Percentiles rank a stretch among this genome's conserved stretches.
Evolutionary conservation across 1,140 invertebrate genomes (phyloP).

Genomic region (Meloidogyne chitwoodi): DNA sequence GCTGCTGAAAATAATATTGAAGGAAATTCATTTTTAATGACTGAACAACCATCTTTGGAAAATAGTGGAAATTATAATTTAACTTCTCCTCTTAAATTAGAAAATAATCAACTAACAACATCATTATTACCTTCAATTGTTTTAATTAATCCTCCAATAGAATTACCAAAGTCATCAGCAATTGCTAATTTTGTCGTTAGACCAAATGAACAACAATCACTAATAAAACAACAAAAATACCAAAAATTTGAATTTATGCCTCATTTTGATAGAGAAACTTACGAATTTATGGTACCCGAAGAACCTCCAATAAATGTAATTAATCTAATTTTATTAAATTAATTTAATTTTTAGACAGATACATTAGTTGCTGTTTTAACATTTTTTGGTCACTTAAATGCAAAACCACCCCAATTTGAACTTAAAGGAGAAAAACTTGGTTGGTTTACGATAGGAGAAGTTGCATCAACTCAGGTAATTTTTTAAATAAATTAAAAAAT

Average conservation of each 20-base stretch:
- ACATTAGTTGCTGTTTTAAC: constrained; percentile 27
- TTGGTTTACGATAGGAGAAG: constrained; percentile 32
- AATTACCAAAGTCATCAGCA: neutral
- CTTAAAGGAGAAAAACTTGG: constrained; percentile 20
- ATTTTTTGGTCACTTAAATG: constrained; percentile 27
- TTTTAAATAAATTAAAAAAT: constrained; percentile 1
- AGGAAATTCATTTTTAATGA: neutral
- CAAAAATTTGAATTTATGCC: constrained; percentile 42
- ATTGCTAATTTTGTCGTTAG: constrained; percentile 28
- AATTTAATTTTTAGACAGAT: neutral
- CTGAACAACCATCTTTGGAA: neutral
- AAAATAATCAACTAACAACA: neutral
- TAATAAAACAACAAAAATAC: neutral
- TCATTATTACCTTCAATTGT: neutral
- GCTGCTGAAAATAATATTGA: neutral
- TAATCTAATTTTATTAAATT: neutral
- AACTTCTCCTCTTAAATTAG: neutral
- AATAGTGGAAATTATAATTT: neutral
- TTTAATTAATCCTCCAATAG: neutral
- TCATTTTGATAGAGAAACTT: constrained; percentile 34
- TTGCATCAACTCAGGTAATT: constrained; percentile 25
- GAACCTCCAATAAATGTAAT: constrained; percentile 14
- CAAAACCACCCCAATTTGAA: constrained; percentile 21
- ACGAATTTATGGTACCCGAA: constrained; percentile 41
- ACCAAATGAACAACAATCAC: constrained; percentile 8